A percentile compares a stretch with the other conserved stretches of the same genome.
These are phyloP conservation scores for Erythrocercus mccallii DNA, from an alignment of 2,113 vertebrate genomes.

Conservation along the genomic window DNA sequence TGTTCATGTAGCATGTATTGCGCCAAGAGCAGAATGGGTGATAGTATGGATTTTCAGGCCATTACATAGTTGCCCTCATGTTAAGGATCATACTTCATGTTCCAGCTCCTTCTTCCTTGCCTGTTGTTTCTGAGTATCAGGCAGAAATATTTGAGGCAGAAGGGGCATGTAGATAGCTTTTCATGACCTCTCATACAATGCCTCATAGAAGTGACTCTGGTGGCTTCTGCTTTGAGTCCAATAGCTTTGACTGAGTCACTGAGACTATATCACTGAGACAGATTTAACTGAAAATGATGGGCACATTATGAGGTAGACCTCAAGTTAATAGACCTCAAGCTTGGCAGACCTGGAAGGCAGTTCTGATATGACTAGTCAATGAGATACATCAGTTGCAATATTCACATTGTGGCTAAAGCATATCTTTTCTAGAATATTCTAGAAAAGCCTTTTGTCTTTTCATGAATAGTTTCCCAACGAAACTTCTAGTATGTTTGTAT, in stretches of 20 bases:
- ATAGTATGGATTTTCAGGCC: neutral
- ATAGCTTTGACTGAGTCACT: neutral
- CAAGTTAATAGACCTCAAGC: neutral
- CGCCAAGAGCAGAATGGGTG: neutral
- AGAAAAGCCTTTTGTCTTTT: neutral
- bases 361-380: neutral
- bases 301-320: neutral
- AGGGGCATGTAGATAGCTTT: rapidly evolving
- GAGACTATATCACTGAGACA: neutral
- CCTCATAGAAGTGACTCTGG: neutral
- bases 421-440: neutral
- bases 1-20: neutral
- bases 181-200: neutral
- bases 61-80: neutral
- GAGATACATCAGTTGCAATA: neutral
- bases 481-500: neutral
- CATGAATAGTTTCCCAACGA: neutral
- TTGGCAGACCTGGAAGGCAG: neutral
- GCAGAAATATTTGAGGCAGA: neutral
- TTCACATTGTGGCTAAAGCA: neutral
- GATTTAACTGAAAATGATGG: neutral
- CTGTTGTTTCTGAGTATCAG: neutral
- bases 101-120: neutral
- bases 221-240: neutral
- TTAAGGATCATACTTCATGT: neutral